Evolutionary conservation across 1,140 invertebrate genomes (phyloP), one percentile per base, ranked within the genome.

Genomic region (Delia radicum): DNA sequence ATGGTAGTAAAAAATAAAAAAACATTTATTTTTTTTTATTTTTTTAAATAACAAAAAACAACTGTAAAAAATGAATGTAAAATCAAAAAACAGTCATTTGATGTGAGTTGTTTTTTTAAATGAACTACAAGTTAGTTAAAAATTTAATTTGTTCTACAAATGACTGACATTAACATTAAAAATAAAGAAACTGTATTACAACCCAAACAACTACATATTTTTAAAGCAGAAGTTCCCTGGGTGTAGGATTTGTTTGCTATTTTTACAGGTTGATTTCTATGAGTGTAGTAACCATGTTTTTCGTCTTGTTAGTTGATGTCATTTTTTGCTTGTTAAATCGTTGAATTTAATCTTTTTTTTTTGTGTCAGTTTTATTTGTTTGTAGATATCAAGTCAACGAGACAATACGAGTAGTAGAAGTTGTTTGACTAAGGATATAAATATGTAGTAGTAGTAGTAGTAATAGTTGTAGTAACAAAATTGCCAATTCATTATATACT

Each of bases 401-500:
- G 21, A 6, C n/a, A 18, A 21, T 55, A 42, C 37, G n/a, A 0
- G 18, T 55, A 4, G 48, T 55, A 55, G 21, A 21, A 18, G 48
- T n/a, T 55, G 48, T n/a, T 55, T 55, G 48, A 55, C 24, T 18
- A 21, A 55, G n/a, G n/a, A n/a, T n/a, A n/a, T n/a, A n/a, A n/a
- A n/a, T n/a, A n/a, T n/a, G 48, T 55, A 21, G 48, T 21, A 24
- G 21, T 24, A 7, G 48, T 55, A 8, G 5, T 21, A 24, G 10
- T 65, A 18, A 27, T 28, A n/a, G 15, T 31, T 29, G 63, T 18
- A 37, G 65, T 33, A 37, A 33, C 8, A 18, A 26, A 69, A 69
- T 33, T 69, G 29, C 15, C 65, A 69, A 69, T 69, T 69, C 65
- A 69, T 69, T 69, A 69, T 69, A 2, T 69, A n/a, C 18, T 69